A percentile compares a stretch with the other conserved stretches of the same genome.
Conservation (phyloP, 2,888 invertebrate genomes). For the Dynastes tityus region DNA sequence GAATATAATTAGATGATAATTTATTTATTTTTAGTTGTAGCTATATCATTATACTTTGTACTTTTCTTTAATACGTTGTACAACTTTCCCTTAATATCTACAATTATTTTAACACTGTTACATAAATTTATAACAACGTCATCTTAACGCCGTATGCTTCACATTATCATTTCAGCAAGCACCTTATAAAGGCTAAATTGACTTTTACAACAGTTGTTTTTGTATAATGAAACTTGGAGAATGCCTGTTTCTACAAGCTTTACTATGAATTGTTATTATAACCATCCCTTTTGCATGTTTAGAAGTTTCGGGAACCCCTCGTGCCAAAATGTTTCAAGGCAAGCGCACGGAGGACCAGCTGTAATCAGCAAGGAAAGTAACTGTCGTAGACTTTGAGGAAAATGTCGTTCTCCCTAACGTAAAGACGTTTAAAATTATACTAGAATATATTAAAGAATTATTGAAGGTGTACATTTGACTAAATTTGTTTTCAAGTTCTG, state of each 20-base stretch:
- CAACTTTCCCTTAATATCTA: no score
- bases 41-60: no score
- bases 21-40: no score
- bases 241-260: slow-evolving; percentile 40
- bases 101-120: slow-evolving; percentile 15
- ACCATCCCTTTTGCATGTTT: slow-evolving; percentile 25
- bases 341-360: slow-evolving; percentile 17
- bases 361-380: slow-evolving; percentile 26
- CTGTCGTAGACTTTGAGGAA: slow-evolving; percentile 12
- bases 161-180: slow-evolving; percentile 28
- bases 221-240: slow-evolving; percentile 40
- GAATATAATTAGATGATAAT: no score
- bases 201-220: slow-evolving; percentile 46
- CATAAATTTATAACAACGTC: neutral
- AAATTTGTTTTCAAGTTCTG: neutral
- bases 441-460: neutral
- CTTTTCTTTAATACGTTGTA: no score
- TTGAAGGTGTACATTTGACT: neutral
- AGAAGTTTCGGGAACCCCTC: slow-evolving; percentile 32
- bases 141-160: slow-evolving; percentile 9
- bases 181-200: slow-evolving; percentile 31
- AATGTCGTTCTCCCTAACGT: slow-evolving; percentile 25
- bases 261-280: slow-evolving; percentile 45
- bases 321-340: slow-evolving; percentile 33
- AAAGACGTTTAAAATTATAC: slow-evolving; percentile 36